Percentiles rank a stretch among this genome's conserved stretches.
These are phyloP conservation scores for Pomatorhinus ruficollis DNA, from an alignment of 2,113 vertebrate genomes.

Conservation along the genomic window DNA sequence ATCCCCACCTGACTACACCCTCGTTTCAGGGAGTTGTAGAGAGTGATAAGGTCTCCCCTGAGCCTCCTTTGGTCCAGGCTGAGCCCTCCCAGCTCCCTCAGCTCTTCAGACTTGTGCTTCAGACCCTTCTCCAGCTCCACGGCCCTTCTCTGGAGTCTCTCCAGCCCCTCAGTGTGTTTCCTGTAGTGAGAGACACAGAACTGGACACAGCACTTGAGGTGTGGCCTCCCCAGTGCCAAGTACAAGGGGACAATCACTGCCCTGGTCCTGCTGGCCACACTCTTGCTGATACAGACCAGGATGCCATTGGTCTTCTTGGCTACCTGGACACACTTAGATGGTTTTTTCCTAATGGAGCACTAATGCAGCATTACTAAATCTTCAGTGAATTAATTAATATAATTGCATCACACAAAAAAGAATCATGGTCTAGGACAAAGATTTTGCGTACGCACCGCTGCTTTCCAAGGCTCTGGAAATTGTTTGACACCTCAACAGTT, in stretches of 20 bases:
- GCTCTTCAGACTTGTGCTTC: neutral
- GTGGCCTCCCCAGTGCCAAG: neutral
- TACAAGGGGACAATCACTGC: neutral
- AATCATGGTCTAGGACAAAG: neutral
- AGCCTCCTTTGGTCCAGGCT: neutral
- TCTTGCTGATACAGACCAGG: neutral
- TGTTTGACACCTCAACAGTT: neutral
- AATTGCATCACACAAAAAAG: neutral
- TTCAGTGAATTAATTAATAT: neutral
- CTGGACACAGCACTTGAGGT: accelerated
- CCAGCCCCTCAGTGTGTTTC: neutral
- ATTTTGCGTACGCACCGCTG: accelerated
- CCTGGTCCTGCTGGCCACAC: neutral
- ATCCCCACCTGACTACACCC: neutral
- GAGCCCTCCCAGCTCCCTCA: neutral
- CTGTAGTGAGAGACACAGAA: accelerated
- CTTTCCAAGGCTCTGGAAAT: neutral
- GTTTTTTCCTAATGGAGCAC: neutral
- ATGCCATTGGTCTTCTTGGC: neutral
- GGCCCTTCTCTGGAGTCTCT: neutral
- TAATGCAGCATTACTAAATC: neutral
- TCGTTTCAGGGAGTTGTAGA: neutral
- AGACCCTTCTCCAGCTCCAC: accelerated
- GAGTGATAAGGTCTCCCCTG: neutral
- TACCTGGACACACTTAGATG: neutral